Percentiles rank a stretch among this genome's conserved stretches.
Evolutionary conservation across 2,113 vertebrate species (phyloP).

Genomic region (Phainopepla nitens): DNA sequence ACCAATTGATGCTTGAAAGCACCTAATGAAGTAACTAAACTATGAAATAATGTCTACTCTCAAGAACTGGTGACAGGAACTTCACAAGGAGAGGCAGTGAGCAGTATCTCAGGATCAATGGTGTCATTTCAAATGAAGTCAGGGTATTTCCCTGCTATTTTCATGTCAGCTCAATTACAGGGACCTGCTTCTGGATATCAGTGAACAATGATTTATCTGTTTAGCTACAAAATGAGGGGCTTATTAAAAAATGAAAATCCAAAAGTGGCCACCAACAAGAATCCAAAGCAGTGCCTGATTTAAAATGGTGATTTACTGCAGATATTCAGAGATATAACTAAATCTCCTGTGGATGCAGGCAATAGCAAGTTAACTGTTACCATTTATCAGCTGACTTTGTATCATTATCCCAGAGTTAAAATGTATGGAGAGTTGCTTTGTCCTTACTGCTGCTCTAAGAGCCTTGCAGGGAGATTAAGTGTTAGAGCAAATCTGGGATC

Average conservation of each 20-base stretch:
- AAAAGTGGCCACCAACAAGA: neutral
- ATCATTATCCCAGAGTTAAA: neutral
- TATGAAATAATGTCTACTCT: neutral
- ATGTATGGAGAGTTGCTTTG: neutral
- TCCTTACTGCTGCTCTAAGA: neutral
- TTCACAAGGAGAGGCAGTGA: neutral
- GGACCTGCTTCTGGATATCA: neutral
- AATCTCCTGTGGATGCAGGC: neutral
- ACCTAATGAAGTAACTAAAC: neutral
- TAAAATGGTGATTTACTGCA: neutral
- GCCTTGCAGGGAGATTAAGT: neutral
- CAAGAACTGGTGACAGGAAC: neutral
- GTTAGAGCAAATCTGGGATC: neutral
- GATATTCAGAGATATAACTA: neutral
- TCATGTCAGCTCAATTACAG: neutral
- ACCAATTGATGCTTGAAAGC: neutral
- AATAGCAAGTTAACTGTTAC: neutral
- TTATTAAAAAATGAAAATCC: neutral
- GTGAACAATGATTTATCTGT: neutral
- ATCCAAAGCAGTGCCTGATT: neutral
- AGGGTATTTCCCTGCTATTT: neutral
- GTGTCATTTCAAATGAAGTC: neutral
- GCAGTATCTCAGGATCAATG: neutral
- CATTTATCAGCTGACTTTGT: neutral
- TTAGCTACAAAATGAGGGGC: neutral